These are phyloP conservation scores for Tenthredo livida DNA, from an alignment of 2,888 invertebrate genomes.

Conservation along the genomic window DNA sequence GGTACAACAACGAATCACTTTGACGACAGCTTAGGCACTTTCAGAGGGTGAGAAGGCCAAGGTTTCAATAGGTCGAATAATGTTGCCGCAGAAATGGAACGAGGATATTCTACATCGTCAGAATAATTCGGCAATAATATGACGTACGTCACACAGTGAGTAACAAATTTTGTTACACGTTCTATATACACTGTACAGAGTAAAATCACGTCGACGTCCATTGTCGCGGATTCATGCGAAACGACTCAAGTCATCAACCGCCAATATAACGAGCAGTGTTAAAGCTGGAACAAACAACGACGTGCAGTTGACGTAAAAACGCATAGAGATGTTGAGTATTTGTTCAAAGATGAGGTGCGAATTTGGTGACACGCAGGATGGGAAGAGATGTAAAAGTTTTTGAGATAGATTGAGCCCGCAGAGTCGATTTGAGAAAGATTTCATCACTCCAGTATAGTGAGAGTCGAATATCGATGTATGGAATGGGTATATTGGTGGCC, in stretches of 20 bases:
- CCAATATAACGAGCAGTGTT: neutral
- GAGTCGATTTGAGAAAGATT: neutral
- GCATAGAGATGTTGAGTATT: neutral
- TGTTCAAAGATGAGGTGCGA: neutral
- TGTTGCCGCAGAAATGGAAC: neutral
- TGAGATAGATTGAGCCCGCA: neutral
- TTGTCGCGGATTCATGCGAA: neutral
- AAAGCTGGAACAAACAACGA: neutral
- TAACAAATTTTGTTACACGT: neutral
- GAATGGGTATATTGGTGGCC: neutral
- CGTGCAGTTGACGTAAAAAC: neutral
- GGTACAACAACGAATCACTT: neutral
- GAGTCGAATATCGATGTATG: neutral
- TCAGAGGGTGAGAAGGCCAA: neutral
- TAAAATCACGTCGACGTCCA: neutral
- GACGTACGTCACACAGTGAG: neutral
- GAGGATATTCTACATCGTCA: neutral
- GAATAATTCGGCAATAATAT: neutral
- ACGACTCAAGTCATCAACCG: neutral
- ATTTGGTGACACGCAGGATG: neutral
- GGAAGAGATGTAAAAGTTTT: neutral
- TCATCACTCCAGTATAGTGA: neutral
- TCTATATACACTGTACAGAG: neutral
- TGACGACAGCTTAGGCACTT: neutral
- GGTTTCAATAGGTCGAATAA: neutral